Conservation (phyloP, 2,888 invertebrate genomes). For the Diarsia dahlii region DNA sequence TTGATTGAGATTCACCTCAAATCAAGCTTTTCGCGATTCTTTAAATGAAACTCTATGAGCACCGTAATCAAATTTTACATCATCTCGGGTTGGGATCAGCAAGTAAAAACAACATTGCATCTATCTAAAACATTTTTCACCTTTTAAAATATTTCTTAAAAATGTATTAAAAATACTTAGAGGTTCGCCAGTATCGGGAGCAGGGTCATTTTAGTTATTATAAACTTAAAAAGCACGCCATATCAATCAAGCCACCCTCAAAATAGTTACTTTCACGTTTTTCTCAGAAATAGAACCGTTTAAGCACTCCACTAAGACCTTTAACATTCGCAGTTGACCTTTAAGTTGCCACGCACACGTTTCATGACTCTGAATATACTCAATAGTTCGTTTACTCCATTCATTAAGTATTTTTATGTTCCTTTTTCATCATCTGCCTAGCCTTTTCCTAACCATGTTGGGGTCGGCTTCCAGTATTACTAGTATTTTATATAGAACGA, state of each 20-base stretch:
- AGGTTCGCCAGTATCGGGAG: not conserved
- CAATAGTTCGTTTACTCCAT: slow-evolving; percentile 8
- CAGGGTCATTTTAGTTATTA: not conserved
- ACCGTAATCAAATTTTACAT: too few relatives aligned
- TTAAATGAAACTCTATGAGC: not conserved
- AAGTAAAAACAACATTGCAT: too few relatives aligned
- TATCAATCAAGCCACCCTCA: not conserved
- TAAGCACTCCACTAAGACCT: slow-evolving; percentile 16
- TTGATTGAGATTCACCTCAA: not conserved
- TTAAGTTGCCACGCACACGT: slow-evolving; percentile 9
- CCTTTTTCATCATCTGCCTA: too few relatives aligned
- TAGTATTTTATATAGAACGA: too few relatives aligned
- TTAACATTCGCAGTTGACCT: slow-evolving; percentile 11
- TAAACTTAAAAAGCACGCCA: not conserved
- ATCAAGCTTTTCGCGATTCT: not conserved
- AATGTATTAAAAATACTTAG: too few relatives aligned
- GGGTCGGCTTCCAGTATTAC: too few relatives aligned
- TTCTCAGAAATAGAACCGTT: slow-evolving; percentile 7
- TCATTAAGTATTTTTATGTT: slow-evolving; percentile 2
- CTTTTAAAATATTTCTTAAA: not conserved
- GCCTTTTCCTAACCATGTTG: too few relatives aligned
- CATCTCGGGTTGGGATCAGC: not conserved
- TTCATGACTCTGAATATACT: not conserved
- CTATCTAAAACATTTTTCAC: not conserved
- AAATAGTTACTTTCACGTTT: not conserved